Base-by-base conservation (phyloP, 1,140 invertebrate genomes). In the Hyphantria cunea region DNA sequence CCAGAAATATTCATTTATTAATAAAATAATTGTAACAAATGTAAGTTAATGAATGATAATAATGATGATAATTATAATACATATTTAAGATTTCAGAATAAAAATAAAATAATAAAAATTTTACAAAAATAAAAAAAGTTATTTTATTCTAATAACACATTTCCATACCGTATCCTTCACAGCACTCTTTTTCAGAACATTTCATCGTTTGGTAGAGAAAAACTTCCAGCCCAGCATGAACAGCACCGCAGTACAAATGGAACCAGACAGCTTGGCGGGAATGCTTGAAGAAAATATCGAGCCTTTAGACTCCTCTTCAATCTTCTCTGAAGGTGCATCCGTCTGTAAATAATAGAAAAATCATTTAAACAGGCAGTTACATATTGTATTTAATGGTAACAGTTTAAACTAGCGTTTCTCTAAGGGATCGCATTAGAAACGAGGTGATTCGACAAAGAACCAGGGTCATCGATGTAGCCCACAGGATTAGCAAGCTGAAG, bases 201-300 rank as follows among this genome's bases (percentile, higher is more conserved):
- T 87, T 92, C 86, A 92, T 68, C 89, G 91, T 63, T 90, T 90
- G 50, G 78, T 91, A 6, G 78, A 76, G 14, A 92, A 73, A 2
- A 92, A 69, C 54, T 86, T 91, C 91, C 91, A 92, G 12, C 90
- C 90, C 0, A 92, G 60, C 80, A 92, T 81, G 65, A 91, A 79
- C 25, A 91, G 68, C 6, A 92, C 84, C 0, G 89, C 91, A 0
- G 89, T 91, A 59, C 89, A 92, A 49, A 91, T 85, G 8, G 88
- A 89, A 0, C 89, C 90, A 7, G 89, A 89, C 5, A 91, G 60
- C 61, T 82, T 89, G 69, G 85, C 82, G 10, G 87, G 82, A 6
- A 89, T 76, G 15, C 90, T 80, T 3, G 82, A 80, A 0, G 88
- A 86, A 50, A 89, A 80, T 13, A 89, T 79, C 5, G 86, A 90